Conservation (phyloP, 2,888 invertebrate species). For the Cyaniris semiargus region DNA sequence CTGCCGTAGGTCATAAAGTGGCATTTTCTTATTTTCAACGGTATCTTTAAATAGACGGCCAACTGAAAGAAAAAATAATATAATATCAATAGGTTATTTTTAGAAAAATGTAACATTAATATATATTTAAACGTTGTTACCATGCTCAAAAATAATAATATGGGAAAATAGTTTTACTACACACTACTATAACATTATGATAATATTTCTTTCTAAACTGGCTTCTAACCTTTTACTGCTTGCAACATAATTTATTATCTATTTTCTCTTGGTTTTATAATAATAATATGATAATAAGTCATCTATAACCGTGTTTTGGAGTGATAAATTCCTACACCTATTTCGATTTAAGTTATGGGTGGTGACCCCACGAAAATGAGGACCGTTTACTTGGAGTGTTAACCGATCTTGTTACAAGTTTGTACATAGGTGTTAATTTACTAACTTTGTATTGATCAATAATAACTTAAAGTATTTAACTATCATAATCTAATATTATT, state of each 20-base stretch:
- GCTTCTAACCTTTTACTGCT: neutral
- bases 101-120: too few relatives aligned
- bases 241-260: neutral
- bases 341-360: slow-evolving; percentile 43
- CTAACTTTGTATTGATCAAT: neutral
- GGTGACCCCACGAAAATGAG: slow-evolving; percentile 54
- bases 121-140: too few relatives aligned
- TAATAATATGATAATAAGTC: neutral
- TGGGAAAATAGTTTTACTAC: too few relatives aligned
- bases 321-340: neutral
- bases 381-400: slow-evolving; percentile 62
- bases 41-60: too few relatives aligned
- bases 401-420: slow-evolving; percentile 67
- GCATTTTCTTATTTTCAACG: too few relatives aligned
- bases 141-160: too few relatives aligned
- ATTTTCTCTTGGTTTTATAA: neutral
- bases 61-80: too few relatives aligned
- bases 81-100: too few relatives aligned
- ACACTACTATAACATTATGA: too few relatives aligned
- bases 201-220: neutral
- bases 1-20: too few relatives aligned
- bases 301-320: neutral
- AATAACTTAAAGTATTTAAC: neutral
- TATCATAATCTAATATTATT: neutral
- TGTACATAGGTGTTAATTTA: slow-evolving; percentile 53